phyloP scores from a whole-genome alignment of 2,113 vertebrate genomes.

The Formicarius rufipectus region DNA sequence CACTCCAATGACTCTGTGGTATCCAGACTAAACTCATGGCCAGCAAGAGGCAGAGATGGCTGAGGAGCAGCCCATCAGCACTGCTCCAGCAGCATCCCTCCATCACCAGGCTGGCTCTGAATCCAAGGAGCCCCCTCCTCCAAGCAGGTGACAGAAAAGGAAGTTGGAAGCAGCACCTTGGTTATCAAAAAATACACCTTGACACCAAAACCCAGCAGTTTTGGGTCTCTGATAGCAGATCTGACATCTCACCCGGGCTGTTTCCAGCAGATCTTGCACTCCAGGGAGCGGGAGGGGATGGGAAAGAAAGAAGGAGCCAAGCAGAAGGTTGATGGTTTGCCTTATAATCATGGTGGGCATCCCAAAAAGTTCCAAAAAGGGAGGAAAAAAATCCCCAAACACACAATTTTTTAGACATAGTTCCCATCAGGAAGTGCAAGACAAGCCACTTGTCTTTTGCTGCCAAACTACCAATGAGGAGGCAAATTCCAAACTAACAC shows the following conservation, averaged over 20 bases:
- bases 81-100: neutral
- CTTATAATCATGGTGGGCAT: no score
- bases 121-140: neutral
- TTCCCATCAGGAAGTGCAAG: rapidly evolving
- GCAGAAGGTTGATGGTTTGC: neutral
- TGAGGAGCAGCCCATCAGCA: neutral
- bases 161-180: neutral
- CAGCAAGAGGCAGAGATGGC: neutral
- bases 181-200: neutral
- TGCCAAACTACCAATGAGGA: rapidly evolving
- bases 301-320: neutral
- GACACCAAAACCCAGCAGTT: rapidly evolving
- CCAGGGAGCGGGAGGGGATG: neutral
- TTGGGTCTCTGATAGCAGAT: neutral
- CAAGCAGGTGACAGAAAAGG: neutral
- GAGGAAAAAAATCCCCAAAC: no score
- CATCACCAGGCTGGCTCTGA: rapidly evolving
- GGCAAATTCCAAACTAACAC: neutral
- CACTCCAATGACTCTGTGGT: rapidly evolving
- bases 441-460: neutral
- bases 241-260: neutral
- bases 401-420: rapidly evolving
- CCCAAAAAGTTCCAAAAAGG: neutral
- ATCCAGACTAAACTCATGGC: neutral
- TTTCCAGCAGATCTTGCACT: neutral